Base-by-base conservation (phyloP, 2,113 vertebrate species). In the Sisor rabdophorus region DNA sequence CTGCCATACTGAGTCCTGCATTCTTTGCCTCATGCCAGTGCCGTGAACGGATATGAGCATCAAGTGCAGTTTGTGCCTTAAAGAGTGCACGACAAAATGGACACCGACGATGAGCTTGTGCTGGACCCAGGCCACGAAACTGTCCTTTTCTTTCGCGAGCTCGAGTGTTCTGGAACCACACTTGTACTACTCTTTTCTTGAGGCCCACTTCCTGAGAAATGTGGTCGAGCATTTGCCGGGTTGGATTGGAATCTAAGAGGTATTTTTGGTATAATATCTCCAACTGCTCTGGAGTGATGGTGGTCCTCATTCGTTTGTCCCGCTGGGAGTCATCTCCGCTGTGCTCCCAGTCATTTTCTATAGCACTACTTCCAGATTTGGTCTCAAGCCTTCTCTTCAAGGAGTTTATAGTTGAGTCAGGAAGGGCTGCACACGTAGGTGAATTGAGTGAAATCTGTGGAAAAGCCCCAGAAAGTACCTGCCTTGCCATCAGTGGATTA, bases 121-220 rank as follows among this genome's bases (percentile, higher is more conserved):
- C 95, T 28, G 95, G 95, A 26, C 96, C 95, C 73, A 96, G 90
- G 0, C 97, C 96, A 80, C 97, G 88, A 88, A 99, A 99, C 84
- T 99, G 98, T 58, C 98, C 98, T 85, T 99, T 99, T 87, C 98
- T 91, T 77, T 99, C 96, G 83, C 98, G 92, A 3, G 98, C 98
- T 53, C 98, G 90, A 0, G 97, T 99, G 85, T 99, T 99, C 89
- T 99, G 97, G 91, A 99, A 99, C 97, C 97, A 99, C 24, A 99
- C 97, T 83, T 99, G 97, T 67, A 99, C 97, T 59, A 99, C 97
- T 0, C 97, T 94, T 85, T 98, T 97, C 88, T 98, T 96, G 76
- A 99, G 89, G 80, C 97, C 97, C 77, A 99, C 96, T 86, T 99
- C 97, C 3, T 94, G 95, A 3, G 97, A 96, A 80, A 99, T 99